Evolutionary conservation across 2,888 invertebrate genomes (phyloP).

Genomic region (Galerucella nymphaeae): DNA sequence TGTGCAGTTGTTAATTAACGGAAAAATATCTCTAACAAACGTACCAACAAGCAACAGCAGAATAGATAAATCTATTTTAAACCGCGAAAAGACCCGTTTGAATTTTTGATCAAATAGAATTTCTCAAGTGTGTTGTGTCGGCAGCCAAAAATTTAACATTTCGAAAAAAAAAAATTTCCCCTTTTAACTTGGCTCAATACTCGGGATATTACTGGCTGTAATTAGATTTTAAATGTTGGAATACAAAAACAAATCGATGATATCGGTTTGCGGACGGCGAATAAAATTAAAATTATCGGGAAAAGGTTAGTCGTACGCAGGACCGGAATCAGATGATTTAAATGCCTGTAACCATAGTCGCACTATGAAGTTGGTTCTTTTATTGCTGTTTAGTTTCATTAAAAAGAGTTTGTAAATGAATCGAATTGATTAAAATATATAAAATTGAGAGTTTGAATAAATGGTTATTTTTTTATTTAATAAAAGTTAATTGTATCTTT

Average conservation of each 20-base stretch:
- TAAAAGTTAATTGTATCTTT: no score
- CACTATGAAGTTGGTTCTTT: no score
- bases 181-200: conserved; percentile 52
- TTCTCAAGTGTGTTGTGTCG: conserved; percentile 50
- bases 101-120: conserved; percentile 63
- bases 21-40: conserved; percentile 41
- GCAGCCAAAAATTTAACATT: conserved; percentile 66
- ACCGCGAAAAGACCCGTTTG: conserved; percentile 54
- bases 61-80: conserved; percentile 58
- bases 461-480: no score
- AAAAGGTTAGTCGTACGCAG: conserved; percentile 39
- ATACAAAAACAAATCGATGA: conserved; percentile 47
- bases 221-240: conserved; percentile 51
- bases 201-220: conserved; percentile 51
- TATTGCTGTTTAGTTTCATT: not conserved
- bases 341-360: not conserved
- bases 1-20: conserved; percentile 40
- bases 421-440: no score
- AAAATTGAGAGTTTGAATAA: no score
- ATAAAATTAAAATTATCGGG: conserved; percentile 46
- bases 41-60: not conserved
- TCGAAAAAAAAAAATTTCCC: conserved; percentile 59
- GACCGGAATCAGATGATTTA: not conserved
- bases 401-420: not conserved
- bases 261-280: conserved; percentile 15